Base-by-base conservation (phyloP, 1,140 invertebrate species). In the Cylas formicarius region DNA sequence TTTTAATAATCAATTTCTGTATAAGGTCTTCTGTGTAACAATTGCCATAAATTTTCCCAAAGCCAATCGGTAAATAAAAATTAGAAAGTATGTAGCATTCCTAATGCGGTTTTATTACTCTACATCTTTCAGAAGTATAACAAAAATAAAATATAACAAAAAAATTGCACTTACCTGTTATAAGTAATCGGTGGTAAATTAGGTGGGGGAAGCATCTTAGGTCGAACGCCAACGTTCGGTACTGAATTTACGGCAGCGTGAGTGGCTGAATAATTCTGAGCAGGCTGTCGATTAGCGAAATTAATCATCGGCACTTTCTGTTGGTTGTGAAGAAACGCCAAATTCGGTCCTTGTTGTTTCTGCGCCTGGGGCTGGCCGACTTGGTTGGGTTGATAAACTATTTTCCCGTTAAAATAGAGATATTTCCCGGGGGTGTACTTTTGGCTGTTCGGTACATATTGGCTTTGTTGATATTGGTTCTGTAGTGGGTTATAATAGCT, bases 371-470 rank as follows among this genome's bases (percentile, higher is more conserved):
- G 44, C 10, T 24, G 11, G n/a, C n/a, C n/a, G 7, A 46, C 22
- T 7, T 29, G 44, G 9, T 8, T 26, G 13, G 35, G 44, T n/a
- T 39, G 31, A 19, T 24, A 29, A 2, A 28, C 33, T n/a, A 29
- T 36, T 36, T 29, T 36, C n/a, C 41, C 41, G 28, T 33, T 44
- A 14, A 44, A 19, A 26, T 44, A 44, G 10, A 44, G 18, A 10
- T 34, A 44, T 13, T 34, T 33, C 3, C 41, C 41, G 2, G 41
- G 21, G 8, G 20, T n/a, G 14, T 44, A 23, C 11, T 17, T 28
- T 2, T 18, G 23, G 21, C 4, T n/a, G 20, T 37, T 17, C 18
- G 24, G 36, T 5, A 17, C 8, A 20, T 36, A 23, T 22, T 9
- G 34, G 26, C 23, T 16, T 13, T 39, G 37, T 11, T 26, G 37